A percentile compares a stretch with the other conserved stretches of the same genome.
These are phyloP conservation scores for Pantelozetes paolii DNA, from an alignment of 2,888 invertebrate genomes.

Conservation along the genomic window DNA sequence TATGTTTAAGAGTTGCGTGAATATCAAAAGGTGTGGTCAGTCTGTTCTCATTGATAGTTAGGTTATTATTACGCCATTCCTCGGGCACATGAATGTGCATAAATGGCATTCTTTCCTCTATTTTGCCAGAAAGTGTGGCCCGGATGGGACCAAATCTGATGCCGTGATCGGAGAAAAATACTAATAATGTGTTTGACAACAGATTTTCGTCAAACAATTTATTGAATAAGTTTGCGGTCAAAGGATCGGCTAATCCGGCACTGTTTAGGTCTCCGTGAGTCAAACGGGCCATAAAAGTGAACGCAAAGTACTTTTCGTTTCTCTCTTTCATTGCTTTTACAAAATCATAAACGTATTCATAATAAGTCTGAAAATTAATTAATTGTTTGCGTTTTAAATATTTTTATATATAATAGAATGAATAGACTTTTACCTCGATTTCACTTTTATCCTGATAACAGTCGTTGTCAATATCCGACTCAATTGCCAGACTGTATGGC, in stretches of 20 bases:
- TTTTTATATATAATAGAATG: constrained; percentile 14
- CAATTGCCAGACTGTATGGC: constrained; percentile 51
- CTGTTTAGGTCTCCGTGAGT: constrained; percentile 52
- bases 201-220: constrained; percentile 57
- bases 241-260: constrained; percentile 51
- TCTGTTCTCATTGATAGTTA: constrained; percentile 50
- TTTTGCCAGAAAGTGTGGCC: constrained; percentile 61
- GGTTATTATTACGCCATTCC: constrained; percentile 46
- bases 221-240: constrained; percentile 57
- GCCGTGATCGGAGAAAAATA: constrained; percentile 82
- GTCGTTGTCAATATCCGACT: constrained; percentile 44
- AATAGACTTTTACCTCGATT: too few species aligned
- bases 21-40: constrained; percentile 55
- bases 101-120: constrained; percentile 54
- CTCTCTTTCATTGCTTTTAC: constrained; percentile 18
- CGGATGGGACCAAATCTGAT: constrained; percentile 79
- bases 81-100: constrained; percentile 52
- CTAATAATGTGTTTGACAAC: constrained; percentile 65
- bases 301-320: constrained; percentile 49
- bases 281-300: constrained; percentile 52
- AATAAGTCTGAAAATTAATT: constrained; percentile 37
- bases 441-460: neutral
- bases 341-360: constrained; percentile 29
- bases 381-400: too few species aligned
- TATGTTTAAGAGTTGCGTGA: constrained; percentile 52